Percentiles rank a stretch among this genome's conserved stretches.
Evolutionary conservation across 2,113 vertebrate genomes (phyloP).

Genomic region (Dipodomys spectabilis): DNA sequence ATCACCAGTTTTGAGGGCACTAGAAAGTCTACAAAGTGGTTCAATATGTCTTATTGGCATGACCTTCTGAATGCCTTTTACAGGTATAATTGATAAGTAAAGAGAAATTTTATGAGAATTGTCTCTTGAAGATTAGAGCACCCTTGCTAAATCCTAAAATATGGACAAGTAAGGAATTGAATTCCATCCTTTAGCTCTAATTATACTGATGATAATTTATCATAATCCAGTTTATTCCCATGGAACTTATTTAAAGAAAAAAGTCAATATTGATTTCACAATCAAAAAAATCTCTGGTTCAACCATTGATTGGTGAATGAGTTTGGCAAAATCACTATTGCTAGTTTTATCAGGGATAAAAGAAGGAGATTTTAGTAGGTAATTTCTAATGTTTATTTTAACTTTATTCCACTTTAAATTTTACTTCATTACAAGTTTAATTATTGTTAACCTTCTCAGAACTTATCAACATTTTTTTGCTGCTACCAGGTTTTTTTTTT

Average conservation of each 20-base stretch:
- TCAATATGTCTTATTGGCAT: neutral
- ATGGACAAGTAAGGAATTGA: neutral
- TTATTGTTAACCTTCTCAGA: neutral
- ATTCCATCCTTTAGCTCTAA: neutral
- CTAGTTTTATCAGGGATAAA: slow-evolving; percentile 23
- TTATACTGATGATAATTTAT: slow-evolving; percentile 19
- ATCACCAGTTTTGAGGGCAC: neutral
- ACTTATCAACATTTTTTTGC: neutral
- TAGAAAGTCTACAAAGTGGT: neutral
- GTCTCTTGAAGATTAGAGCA: neutral
- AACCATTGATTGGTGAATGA: neutral
- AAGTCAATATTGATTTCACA: neutral
- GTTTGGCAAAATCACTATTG: slow-evolving; percentile 3
- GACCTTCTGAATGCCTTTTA: neutral
- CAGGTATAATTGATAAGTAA: neutral
- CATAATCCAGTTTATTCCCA: slow-evolving; percentile 12
- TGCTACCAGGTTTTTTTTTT: too few species aligned
- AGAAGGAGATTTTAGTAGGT: neutral
- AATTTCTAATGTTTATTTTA: slow-evolving; percentile 5
- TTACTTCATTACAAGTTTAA: neutral
- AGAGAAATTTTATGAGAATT: slow-evolving; percentile 14
- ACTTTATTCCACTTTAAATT: neutral
- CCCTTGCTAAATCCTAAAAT: neutral
- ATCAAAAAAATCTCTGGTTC: neutral
- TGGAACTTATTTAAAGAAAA: neutral